Evolutionary conservation across 2,888 invertebrate species (phyloP).

Genomic region (Lycia hirtaria): DNA sequence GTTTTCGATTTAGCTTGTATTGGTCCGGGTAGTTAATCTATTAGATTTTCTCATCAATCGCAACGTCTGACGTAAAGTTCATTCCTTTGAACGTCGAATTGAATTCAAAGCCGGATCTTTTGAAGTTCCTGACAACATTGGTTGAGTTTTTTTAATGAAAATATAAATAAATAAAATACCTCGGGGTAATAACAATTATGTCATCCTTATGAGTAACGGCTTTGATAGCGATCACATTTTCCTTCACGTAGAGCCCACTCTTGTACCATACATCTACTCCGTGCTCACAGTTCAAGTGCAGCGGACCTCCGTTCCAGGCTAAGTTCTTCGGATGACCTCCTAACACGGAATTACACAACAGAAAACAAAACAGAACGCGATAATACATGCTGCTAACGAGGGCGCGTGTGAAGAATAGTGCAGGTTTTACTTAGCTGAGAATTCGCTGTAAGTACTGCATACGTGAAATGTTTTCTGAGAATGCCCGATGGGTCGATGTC

Average conservation of each 20-base stretch:
- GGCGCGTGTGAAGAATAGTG: conserved; percentile 10
- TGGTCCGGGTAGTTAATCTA: too few relatives aligned
- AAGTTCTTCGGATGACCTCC: conserved; percentile 60
- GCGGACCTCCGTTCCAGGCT: conserved; percentile 75
- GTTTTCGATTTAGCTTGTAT: too few relatives aligned
- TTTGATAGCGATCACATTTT: conserved; percentile 87
- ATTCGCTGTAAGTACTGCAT: conserved; percentile 20
- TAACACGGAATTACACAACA: conserved; percentile 32
- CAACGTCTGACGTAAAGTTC: too few relatives aligned
- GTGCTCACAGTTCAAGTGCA: conserved; percentile 75
- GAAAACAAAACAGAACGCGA: conserved; percentile 24
- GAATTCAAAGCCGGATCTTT: too few relatives aligned
- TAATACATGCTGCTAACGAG: conserved; percentile 39
- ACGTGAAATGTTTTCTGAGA: conserved; percentile 30
- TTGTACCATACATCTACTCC: conserved; percentile 79
- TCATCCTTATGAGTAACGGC: conserved; percentile 83
- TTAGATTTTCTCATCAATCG: too few relatives aligned
- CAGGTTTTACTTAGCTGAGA: conserved; percentile 25
- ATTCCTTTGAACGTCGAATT: too few relatives aligned
- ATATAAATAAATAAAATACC: conserved; percentile 52
- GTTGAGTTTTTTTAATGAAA: background rate
- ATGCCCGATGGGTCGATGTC: conserved; percentile 36
- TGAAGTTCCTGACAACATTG: too few relatives aligned
- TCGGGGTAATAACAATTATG: conserved; percentile 85
- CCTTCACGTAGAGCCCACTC: conserved; percentile 81